Percentiles rank a stretch among this genome's conserved stretches.
Conservation (phyloP, 2,113 vertebrate species). For the Triplophysa siluroides region DNA sequence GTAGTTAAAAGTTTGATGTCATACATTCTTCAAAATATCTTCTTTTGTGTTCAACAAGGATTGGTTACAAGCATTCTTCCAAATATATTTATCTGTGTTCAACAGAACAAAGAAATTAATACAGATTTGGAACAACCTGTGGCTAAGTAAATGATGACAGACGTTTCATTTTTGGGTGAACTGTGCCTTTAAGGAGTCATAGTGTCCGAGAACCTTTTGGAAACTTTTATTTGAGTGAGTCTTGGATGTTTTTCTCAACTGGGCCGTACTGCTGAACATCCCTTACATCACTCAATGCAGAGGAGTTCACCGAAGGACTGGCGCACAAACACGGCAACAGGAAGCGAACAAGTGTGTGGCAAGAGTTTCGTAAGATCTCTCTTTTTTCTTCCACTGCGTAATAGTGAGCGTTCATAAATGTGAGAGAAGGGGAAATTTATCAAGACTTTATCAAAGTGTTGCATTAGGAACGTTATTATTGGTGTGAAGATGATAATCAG, state of each 20-base stretch:
- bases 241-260: background rate
- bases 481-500: constrained; percentile 33
- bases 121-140: no score
- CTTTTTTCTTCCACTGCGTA: background rate
- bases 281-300: background rate
- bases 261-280: background rate
- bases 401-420: background rate
- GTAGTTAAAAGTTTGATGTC: no score
- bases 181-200: no score
- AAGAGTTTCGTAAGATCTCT: constrained; percentile 19
- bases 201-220: no score
- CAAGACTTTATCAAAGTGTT: background rate
- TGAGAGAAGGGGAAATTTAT: constrained; percentile 1
- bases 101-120: no score
- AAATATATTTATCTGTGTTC: no score
- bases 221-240: no score
- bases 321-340: constrained; percentile 7
- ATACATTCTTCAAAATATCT: no score
- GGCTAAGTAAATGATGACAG: no score
- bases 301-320: background rate
- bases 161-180: no score
- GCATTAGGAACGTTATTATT: background rate
- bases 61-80: no score
- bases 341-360: constrained; percentile 14
- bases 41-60: no score